These are phyloP conservation scores for Pipra filicauda DNA, from an alignment of 2,113 vertebrate species.

Conservation along the genomic window DNA sequence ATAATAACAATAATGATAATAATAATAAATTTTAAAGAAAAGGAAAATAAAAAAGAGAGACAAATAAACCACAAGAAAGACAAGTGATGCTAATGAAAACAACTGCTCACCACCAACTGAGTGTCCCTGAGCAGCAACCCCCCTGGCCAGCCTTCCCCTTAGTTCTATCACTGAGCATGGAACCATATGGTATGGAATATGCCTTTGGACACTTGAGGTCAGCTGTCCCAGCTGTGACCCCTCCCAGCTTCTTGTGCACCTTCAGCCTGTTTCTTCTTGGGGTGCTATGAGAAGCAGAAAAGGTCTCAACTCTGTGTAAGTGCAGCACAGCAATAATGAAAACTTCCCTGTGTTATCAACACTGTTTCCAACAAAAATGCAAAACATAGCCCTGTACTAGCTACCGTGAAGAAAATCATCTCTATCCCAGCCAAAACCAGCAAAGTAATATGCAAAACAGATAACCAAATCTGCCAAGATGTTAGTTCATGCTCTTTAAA, in stretches of 20 bases:
- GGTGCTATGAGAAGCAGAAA: neutral
- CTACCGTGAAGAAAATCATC: neutral
- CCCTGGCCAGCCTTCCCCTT: neutral
- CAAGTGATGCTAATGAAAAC: neutral
- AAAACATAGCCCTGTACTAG: neutral
- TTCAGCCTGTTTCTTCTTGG: neutral
- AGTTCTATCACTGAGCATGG: neutral
- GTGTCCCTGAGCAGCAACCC: fast-evolving
- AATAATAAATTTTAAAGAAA: neutral
- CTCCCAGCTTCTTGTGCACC: neutral
- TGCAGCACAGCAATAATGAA: neutral
- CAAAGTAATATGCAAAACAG: neutral
- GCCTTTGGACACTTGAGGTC: neutral
- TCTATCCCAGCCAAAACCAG: neutral
- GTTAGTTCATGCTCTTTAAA: neutral
- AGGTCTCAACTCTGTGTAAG: neutral
- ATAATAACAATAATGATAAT: neutral
- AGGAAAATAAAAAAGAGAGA: neutral
- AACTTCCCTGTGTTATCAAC: neutral
- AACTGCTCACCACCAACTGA: neutral
- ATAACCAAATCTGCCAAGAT: neutral
- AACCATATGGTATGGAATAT: too few species aligned
- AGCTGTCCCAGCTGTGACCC: neutral
- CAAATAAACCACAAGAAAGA: neutral
- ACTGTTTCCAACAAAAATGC: neutral